A percentile compares a stretch with the other conserved stretches of the same genome.
Conservation (phyloP, 2,888 invertebrate species). For the Dascillus cervinus region DNA sequence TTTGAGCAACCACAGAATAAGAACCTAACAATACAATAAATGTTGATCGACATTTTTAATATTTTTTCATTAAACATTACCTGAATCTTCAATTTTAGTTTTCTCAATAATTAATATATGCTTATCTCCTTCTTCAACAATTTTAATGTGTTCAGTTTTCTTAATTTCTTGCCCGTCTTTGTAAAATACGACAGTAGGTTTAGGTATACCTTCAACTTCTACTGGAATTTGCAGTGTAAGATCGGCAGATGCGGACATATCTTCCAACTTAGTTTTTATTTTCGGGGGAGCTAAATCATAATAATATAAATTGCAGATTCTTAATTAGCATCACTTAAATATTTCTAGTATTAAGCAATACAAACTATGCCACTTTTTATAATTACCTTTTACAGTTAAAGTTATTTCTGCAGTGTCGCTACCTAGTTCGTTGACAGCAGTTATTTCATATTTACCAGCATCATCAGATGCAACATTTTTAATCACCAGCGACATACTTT, state of each 20-base stretch:
- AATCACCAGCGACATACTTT: constrained; percentile 81
- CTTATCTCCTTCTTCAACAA: constrained; percentile 63
- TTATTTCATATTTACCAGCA: constrained; percentile 74
- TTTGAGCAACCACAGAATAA: constrained; percentile 78
- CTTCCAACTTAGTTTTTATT: constrained; percentile 71
- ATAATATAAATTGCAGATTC: background rate
- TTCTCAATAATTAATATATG: constrained; percentile 65
- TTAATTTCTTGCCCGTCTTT: constrained; percentile 78
- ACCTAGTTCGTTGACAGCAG: constrained; percentile 77
- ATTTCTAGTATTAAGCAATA: no score
- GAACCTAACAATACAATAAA: no score
- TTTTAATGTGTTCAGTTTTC: constrained; percentile 62
- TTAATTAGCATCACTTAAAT: no score
- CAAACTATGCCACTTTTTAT: no score
- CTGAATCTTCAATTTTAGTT: constrained; percentile 69
- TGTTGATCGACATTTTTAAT: background rate
- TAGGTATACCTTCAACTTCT: constrained; percentile 76
- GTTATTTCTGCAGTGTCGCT: constrained; percentile 66
- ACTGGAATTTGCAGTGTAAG: constrained; percentile 70
- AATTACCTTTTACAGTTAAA: constrained; percentile 61
- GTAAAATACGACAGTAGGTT: constrained; percentile 76
- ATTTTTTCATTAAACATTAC: constrained; percentile 16
- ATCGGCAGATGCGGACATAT: constrained; percentile 64
- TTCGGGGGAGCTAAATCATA: constrained; percentile 62
- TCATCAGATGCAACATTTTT: constrained; percentile 77